Evolutionary conservation across 2,888 invertebrate genomes (phyloP), one percentile per base, ranked within the genome.

Genomic region (Strigamia crassipes): DNA sequence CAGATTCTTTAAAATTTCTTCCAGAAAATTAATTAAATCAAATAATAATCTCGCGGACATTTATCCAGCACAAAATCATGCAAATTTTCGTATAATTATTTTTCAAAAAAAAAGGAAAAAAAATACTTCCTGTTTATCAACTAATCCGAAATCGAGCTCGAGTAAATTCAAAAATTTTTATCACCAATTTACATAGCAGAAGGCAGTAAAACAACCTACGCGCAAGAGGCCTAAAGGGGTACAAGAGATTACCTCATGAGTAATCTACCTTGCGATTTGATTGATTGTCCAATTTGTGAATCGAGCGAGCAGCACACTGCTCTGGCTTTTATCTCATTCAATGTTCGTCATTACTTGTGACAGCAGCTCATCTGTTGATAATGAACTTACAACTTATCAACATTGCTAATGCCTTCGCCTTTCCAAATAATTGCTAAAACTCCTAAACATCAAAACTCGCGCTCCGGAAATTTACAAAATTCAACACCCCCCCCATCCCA

Each of bases 221-320:
- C 56, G 9, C 18, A 56, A 21, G 56, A 18, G 56, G 56, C 56
- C 56, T 56, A 56, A 56, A 56, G 56, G 56, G 56, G 56, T 56
- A 56, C 56, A 18, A 56, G 56, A 18, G 56, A 56, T 56, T 56
- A 56, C 56, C 56, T 56, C 56, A 56, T 56, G 56, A 56, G 56
- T 56, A 56, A 56, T 56, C 56, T 56, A 56, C 56, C 56, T 56
- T 56, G n/a, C 56, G 56, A 56, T 56, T 56, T 56, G 56, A 56
- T 56, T 56, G 56, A 56, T 56, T 56, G 56, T 56, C 56, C 56
- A 56, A 56, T 56, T 56, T 56, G 56, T 21, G 56, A 56, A 56
- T 56, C 56, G 56, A 56, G 56, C 56, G 56, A 56, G 18, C 56
- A 56, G 56, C 56, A 18, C 56, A 21, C n/a, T n/a, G 56, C 18